Evolutionary conservation across 2,113 vertebrate genomes (phyloP).

Genomic region (Parus major): DNA sequence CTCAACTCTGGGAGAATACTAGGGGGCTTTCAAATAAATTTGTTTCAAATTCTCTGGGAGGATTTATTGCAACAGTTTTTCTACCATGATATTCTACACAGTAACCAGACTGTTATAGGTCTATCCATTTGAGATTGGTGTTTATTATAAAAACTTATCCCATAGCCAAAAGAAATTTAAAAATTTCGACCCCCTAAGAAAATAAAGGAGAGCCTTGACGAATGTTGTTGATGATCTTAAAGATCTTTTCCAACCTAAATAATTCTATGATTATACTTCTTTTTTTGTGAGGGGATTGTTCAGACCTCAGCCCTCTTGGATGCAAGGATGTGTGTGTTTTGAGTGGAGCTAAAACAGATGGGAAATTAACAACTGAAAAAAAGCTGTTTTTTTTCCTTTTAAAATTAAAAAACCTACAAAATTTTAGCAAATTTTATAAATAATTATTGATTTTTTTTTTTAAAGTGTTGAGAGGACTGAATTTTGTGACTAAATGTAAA

Average conservation of each 20-base stretch:
- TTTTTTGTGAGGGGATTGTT: background rate
- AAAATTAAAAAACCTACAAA: background rate
- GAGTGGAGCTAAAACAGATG: background rate
- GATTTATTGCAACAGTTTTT: background rate
- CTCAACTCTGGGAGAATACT: background rate
- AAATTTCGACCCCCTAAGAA: background rate
- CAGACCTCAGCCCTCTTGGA: background rate
- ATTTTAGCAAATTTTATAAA: accelerated
- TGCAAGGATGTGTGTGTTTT: background rate
- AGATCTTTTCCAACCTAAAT: background rate
- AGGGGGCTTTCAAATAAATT: background rate
- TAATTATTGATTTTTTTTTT: background rate
- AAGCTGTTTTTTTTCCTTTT: accelerated
- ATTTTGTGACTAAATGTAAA: background rate
- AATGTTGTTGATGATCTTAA: background rate
- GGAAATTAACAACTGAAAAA: accelerated
- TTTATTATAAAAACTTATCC: background rate
- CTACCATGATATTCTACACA: background rate
- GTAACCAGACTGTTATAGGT: background rate
- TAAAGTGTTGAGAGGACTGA: background rate
- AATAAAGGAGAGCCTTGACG: background rate
- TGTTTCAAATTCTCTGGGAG: background rate
- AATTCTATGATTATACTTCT: background rate
- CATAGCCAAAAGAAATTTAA: background rate
- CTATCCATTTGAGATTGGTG: background rate